Evolutionary conservation across 1,140 invertebrate species (phyloP), one percentile per base, ranked within the genome.

Genomic region (Aphelinus certus): DNA sequence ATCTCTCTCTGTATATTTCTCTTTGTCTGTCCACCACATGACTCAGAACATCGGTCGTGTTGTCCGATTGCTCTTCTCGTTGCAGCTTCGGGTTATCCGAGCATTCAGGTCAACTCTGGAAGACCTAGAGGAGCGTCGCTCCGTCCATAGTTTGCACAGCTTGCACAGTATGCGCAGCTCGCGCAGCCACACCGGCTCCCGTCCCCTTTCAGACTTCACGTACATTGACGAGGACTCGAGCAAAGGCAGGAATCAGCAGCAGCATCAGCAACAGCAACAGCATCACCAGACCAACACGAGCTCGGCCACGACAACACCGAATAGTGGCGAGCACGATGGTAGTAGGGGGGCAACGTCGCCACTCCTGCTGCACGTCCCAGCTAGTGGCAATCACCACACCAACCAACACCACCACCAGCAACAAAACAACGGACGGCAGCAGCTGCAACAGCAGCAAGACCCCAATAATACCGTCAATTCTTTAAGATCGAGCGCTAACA

Each of bases 51-150:
- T 81, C 82, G 83, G 83, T 83, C 81, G 86, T 87, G 84, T 85
- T 84, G 85, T 82, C 86, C 82, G 84, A 82, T 87, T 82, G 85
- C 83, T 83, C 85, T 84, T 84, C 82, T 86, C 86, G 82, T 96
- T 96, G 91, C 96, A 99, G 98, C 95, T 99, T 91, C 96, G 98
- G 91, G 98, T 99, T 91, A 98, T 99, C 91, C 95, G 97, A 92
- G 98, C 98, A 88, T 99, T 99, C 96, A 98, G 97, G 92, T 98
- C 97, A 85, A 98, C 95, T 86, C 91, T 99, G 92, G 98, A 99
- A 93, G 98, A 99, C 91, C 92, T 99, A 91, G 98, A 99, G 91
- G 98, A 99, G 90, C 94, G 96, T 86, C 94, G 96, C 88, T 97
- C 97, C 89, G 93, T 98, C 88, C 96, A 98, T 94, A 97, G 96